Evolutionary conservation across 2,113 vertebrate species (phyloP), one percentile per base, ranked within the genome.

Genomic region (Leptosomus discolor): DNA sequence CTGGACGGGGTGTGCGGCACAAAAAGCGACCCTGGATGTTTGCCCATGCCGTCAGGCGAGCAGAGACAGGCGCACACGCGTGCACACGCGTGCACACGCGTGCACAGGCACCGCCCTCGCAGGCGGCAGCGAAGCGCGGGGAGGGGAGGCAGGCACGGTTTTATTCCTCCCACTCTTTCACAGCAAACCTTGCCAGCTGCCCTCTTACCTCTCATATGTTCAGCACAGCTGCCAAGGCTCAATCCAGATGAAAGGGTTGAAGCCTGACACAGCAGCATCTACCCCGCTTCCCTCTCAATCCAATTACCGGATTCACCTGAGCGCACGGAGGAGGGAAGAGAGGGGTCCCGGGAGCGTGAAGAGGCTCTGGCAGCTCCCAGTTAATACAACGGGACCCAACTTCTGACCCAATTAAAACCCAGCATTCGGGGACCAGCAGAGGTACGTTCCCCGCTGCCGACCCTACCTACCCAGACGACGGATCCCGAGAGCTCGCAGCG

Each of bases 121-220:
- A 36, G 51, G 23, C 39, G 0, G 51, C 65, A 3, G 5, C 1
- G 1, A 6, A 41, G 82, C 24, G 0, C 1, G 0, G 22, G 1
- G 39, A 48, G 6, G 65, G 48, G 56, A 37, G 45, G 63, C 70
- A 45, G 57, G 51, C 13, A 2, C 24, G 70, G 2, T 43, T 7
- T 71, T n/a, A 41, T 46, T 14, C 60, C 37, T 22, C 77, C 84
- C 75, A 19, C 45, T 65, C 56, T 5, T 11, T 6, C 94, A 30
- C 57, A 68, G 92, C 51, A 50, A 68, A 36, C 45, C 61, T n/a
- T 69, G 81, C 81, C 90, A 87, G 87, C 92, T 96, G 85, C 93
- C 90, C 96, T 79, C 63, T 80, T 39, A 27, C 81, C 92, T 77
- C 3, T 39, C 81, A 3, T 20, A 11, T 4, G 87, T 0, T 76